These are phyloP conservation scores for Salvelinus alpinus DNA, from an alignment of 2,113 vertebrate species.

Conservation along the genomic window DNA sequence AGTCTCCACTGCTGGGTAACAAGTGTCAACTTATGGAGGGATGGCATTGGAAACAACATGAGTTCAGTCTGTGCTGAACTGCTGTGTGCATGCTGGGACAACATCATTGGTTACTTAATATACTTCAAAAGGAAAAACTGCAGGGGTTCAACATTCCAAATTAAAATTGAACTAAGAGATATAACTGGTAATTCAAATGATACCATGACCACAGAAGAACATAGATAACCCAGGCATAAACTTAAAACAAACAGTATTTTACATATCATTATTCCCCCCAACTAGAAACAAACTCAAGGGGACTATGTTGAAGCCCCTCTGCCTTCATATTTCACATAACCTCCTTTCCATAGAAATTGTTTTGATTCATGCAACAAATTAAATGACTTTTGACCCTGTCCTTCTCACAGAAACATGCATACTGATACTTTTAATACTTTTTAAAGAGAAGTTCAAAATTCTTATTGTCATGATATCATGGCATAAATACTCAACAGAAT, in stretches of 20 bases:
- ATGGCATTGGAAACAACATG: neutral
- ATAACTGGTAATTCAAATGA: constrained; percentile 30
- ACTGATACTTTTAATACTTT: constrained; percentile 63
- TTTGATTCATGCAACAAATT: constrained; percentile 63
- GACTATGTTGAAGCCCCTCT: constrained; percentile 19
- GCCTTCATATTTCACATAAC: constrained; percentile 18
- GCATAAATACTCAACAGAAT: constrained; percentile 59
- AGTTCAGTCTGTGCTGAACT: neutral
- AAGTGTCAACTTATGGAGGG: neutral
- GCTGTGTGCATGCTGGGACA: neutral
- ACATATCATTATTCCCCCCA: neutral
- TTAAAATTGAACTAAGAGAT: constrained; percentile 32
- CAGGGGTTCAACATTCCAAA: constrained; percentile 24
- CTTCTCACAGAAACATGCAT: constrained; percentile 62
- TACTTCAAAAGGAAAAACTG: constrained; percentile 5
- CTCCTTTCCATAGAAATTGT: constrained; percentile 54
- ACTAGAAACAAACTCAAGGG: neutral
- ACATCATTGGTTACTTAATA: neutral
- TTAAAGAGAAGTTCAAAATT: constrained; percentile 15
- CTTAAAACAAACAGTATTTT: constrained; percentile 1
- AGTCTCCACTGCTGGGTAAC: neutral
- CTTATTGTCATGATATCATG: constrained; percentile 34
- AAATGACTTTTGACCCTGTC: constrained; percentile 37
- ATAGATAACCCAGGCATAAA: constrained; percentile 34
- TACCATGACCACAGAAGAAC: constrained; percentile 20